Percentiles rank a stretch among this genome's conserved stretches.
Conservation (phyloP, 2,797 vertebrate genomes). For the Phataginus tricuspis region DNA sequence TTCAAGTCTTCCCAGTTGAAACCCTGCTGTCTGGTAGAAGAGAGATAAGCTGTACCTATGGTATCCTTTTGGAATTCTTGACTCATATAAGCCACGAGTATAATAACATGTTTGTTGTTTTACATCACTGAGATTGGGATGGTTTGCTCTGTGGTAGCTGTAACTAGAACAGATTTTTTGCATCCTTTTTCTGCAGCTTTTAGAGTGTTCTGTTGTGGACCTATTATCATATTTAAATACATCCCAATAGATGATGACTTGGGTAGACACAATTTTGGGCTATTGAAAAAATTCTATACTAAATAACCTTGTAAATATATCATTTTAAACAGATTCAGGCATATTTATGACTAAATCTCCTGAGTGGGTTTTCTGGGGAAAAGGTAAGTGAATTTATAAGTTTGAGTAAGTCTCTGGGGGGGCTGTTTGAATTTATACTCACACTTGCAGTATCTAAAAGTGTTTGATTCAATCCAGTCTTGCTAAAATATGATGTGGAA, state of each 20-base stretch:
- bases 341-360: neutral
- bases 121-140: neutral
- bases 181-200: neutral
- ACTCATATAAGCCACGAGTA: neutral
- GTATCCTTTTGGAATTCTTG: neutral
- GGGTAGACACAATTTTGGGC: neutral
- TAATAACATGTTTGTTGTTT: neutral
- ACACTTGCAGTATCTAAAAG: neutral
- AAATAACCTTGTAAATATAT: neutral
- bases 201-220: neutral
- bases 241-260: neutral
- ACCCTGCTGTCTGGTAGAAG: neutral
- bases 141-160: neutral
- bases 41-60: neutral
- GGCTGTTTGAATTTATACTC: neutral
- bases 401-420: neutral
- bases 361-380: neutral
- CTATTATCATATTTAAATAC: neutral
- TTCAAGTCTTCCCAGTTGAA: neutral
- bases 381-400: neutral
- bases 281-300: neutral
- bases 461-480: neutral
- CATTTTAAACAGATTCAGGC: neutral
- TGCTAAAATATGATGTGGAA: neutral
- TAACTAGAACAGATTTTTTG: neutral